Percentiles rank a stretch among this genome's conserved stretches.
Conservation (phyloP, 2,797 vertebrate species). For the Falco concolor region DNA sequence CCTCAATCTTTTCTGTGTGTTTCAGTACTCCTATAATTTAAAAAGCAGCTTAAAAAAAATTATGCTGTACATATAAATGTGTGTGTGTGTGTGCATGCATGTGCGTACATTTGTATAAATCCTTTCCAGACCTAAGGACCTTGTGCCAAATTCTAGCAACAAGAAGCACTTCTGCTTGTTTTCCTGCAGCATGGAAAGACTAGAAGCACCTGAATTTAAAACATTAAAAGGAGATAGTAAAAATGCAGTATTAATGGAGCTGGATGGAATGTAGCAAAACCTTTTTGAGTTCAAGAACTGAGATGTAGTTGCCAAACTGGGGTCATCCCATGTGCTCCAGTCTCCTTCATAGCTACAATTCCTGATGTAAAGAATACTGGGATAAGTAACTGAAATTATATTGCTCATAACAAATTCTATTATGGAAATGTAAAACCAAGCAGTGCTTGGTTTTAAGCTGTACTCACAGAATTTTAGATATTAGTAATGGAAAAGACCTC, state of each 20-base stretch:
- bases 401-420: neutral
- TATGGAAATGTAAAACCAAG: neutral
- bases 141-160: conserved; percentile 18
- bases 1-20: neutral
- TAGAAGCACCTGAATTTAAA: conserved; percentile 10
- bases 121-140: neutral
- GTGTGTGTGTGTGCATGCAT: neutral
- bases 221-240: neutral
- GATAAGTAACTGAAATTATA: neutral
- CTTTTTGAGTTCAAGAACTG: neutral
- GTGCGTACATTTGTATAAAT: neutral
- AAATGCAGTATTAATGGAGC: neutral
- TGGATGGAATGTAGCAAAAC: neutral
- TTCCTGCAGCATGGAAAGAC: neutral
- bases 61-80: neutral
- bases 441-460: neutral
- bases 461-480: neutral
- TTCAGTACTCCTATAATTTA: neutral
- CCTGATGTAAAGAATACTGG: neutral
- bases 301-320: neutral
- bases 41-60: neutral
- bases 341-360: neutral
- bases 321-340: neutral
- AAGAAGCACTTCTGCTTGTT: conserved; percentile 12
- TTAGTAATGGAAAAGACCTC: neutral